Conservation (phyloP, 2,888 invertebrate genomes). For the Xestia rhomboidea region DNA sequence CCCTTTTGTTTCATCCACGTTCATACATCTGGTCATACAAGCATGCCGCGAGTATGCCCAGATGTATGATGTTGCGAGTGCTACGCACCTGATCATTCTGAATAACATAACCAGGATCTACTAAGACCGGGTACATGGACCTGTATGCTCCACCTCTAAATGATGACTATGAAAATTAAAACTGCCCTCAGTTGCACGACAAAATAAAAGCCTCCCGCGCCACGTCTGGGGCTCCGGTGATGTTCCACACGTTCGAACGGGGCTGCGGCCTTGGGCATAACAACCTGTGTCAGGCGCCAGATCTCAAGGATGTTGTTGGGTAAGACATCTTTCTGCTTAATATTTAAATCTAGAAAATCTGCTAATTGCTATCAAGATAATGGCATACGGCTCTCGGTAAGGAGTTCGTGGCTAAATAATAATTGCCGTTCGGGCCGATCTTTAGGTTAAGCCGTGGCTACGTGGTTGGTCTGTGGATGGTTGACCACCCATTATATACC, state of each 20-base stretch:
- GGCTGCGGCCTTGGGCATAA: slow-evolving; percentile 95
- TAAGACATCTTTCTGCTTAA: slow-evolving; percentile 75
- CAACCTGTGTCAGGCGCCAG: slow-evolving; percentile 94
- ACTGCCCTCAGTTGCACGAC: slow-evolving; percentile 90
- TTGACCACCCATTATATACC: neutral
- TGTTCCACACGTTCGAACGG: slow-evolving; percentile 93
- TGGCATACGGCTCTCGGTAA: neutral
- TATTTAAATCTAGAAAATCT: neutral
- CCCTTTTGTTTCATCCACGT: neutral
- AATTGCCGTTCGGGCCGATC: neutral
- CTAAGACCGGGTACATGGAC: neutral
- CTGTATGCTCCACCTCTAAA: neutral
- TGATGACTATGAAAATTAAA: neutral
- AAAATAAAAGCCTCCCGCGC: slow-evolving; percentile 90
- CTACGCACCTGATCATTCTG: neutral
- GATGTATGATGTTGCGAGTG: no score
- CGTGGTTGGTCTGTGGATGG: neutral
- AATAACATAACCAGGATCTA: neutral
- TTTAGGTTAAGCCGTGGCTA: no score
- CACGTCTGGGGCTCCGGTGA: slow-evolving; percentile 90
- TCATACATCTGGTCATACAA: neutral
- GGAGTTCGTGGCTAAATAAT: neutral
- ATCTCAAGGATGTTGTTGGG: slow-evolving; percentile 92
- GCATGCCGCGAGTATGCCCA: no score
- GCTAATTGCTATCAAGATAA: neutral